Percentiles rank a stretch among this genome's conserved stretches.
phyloP scores from a whole-genome alignment of 2,113 vertebrate species.

The Callorhinus ursinus region DNA sequence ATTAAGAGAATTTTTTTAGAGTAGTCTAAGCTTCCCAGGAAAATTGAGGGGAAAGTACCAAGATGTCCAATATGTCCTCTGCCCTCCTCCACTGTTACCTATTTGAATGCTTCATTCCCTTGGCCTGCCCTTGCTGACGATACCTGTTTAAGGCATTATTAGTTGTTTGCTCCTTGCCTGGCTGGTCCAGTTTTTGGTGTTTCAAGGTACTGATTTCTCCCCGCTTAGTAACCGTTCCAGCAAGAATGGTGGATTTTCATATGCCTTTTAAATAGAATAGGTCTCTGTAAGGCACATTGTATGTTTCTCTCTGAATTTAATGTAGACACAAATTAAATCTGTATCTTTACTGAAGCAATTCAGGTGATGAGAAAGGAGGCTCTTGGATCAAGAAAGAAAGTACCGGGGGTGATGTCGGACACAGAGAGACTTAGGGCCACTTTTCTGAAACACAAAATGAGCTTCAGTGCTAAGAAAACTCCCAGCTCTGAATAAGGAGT shows the following conservation, averaged over 20 bases:
- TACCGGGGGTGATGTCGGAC: background rate
- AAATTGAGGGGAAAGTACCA: background rate
- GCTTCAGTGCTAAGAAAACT: background rate
- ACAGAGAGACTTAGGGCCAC: background rate
- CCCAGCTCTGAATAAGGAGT: background rate
- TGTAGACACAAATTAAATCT: slow-evolving; percentile 6
- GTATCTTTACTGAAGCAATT: slow-evolving; percentile 30
- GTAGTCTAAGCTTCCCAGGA: background rate
- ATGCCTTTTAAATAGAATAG: background rate
- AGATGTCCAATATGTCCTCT: background rate
- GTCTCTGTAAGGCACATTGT: background rate
- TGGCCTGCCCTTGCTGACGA: background rate
- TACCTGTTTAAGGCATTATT: background rate
- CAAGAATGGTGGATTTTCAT: background rate
- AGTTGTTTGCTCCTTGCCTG: background rate
- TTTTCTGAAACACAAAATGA: background rate
- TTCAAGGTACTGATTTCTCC: background rate
- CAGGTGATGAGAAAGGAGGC: background rate
- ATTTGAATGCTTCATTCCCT: background rate
- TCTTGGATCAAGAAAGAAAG: slow-evolving; percentile 3
- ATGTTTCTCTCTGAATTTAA: slow-evolving; percentile 27
- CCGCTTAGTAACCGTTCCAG: background rate
- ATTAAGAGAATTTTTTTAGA: background rate
- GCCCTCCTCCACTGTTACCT: background rate
- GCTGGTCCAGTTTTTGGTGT: background rate